Percentiles rank a stretch among this genome's conserved stretches.
phyloP scores from a whole-genome alignment of 2,888 invertebrate species.

The Drosophila sordidula region DNA sequence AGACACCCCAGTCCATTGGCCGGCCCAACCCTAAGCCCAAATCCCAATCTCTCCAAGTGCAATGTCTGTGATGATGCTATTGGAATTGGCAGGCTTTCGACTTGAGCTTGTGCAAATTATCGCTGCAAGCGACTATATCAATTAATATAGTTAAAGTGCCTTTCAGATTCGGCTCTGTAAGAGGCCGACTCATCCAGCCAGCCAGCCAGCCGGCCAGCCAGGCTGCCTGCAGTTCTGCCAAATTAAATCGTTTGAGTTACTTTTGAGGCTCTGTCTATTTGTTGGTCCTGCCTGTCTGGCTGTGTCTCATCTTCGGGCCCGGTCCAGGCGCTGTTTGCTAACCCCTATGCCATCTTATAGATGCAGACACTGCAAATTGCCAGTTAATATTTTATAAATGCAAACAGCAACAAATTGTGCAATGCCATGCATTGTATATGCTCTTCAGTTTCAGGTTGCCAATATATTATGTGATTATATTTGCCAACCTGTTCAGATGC shows the following conservation, averaged over 20 bases:
- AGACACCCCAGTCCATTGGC: slow-evolving; percentile 30
- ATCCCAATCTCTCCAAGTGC: slow-evolving; percentile 23
- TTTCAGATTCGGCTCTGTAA: slow-evolving; percentile 21
- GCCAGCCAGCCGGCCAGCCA: slow-evolving; percentile 19
- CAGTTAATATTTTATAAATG: slow-evolving; percentile 78
- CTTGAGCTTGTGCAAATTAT: slow-evolving; percentile 75
- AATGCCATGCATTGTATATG: slow-evolving; percentile 53
- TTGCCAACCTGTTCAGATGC: slow-evolving; percentile 14
- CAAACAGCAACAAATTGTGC: slow-evolving; percentile 79
- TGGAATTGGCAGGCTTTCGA: slow-evolving; percentile 69
- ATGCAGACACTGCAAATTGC: slow-evolving; percentile 78
- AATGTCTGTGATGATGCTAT: slow-evolving; percentile 50
- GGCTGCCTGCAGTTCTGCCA: slow-evolving; percentile 39
- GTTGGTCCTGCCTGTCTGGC: slow-evolving; percentile 9
- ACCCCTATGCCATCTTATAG: slow-evolving; percentile 47
- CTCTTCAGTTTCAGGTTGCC: slow-evolving; percentile 34
- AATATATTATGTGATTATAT: slow-evolving; percentile 28
- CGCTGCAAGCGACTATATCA: slow-evolving; percentile 77
- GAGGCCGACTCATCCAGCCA: slow-evolving; percentile 1
- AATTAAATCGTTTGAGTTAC: slow-evolving; percentile 71
- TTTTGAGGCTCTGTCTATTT: slow-evolving; percentile 31
- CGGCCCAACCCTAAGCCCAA: slow-evolving; percentile 14
- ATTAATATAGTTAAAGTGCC: slow-evolving; percentile 78
- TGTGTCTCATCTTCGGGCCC: slow-evolving; percentile 26
- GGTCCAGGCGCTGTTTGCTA: slow-evolving; percentile 49